Evolutionary conservation across 1,140 invertebrate genomes (phyloP), one percentile per base, ranked within the genome.

Genomic region (Drosophila bipectinata): DNA sequence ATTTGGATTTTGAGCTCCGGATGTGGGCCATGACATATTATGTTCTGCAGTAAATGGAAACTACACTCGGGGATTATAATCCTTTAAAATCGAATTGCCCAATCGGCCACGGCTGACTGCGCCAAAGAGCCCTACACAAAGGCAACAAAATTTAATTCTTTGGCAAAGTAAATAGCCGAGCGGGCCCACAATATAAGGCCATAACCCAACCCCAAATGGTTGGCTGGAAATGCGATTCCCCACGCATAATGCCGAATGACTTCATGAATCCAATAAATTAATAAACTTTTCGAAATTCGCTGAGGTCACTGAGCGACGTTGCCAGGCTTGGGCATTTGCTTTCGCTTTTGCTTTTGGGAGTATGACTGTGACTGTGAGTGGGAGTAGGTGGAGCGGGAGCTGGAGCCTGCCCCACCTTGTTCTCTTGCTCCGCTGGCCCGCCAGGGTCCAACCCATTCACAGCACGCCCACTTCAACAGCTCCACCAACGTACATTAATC

Each of bases 231-330:
- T 76, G 58, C 81, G 76, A 81, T 75, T 75, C 74, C 64, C 82
- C 61, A 81, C 82, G 78, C 77, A 82, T 82, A 83, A 83, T 83
- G 72, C 71, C 72, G 71, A 88, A 85, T 87, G 82, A 85, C 82
- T 85, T 85, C 82, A 85, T 85, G 84, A 85, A 85, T 85, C 78
- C 83, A 85, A 85, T 85, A 85, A 88, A 85, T 85, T 87, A 85
- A 85, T 85, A 85, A 85, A 85, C 82, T 85, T 85, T 85, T 82
- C 30, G 78, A 87, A 85, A 85, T 82, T 88, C 83, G 82, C 82
- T 88, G 82, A 85, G 82, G 82, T 85, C 82, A 85, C 85, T 85
- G 82, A 62, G 81, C 74, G 63, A 24, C 45, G 49, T 30, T 56
- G 53, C 54, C 24, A n/a, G 34, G 34, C 10, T 32, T 32, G 8